phyloP scores from a whole-genome alignment of 2,113 vertebrate species.

The Choloepus hoffmanni region DNA sequence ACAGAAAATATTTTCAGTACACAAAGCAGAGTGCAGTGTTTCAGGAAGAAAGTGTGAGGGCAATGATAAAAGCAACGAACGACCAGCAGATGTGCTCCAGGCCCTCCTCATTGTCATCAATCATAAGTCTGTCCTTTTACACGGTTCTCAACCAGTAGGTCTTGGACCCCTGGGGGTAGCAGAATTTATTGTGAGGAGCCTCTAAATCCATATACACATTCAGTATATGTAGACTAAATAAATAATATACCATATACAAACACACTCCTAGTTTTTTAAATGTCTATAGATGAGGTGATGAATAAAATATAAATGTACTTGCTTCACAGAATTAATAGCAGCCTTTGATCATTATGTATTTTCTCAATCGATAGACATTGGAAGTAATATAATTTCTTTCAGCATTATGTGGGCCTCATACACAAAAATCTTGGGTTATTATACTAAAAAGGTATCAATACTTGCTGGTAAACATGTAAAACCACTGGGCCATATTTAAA shows the following conservation, averaged over 20 bases:
- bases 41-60: slow-evolving; percentile 56
- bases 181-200: slow-evolving; percentile 70
- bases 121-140: slow-evolving; percentile 64
- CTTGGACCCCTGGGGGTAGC: slow-evolving; percentile 66
- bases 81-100: slow-evolving; percentile 72
- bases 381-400: background rate
- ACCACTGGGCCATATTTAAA: background rate
- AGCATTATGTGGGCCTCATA: background rate
- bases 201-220: slow-evolving; percentile 66
- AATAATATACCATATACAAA: slow-evolving; percentile 65
- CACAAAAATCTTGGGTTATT: background rate
- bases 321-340: background rate
- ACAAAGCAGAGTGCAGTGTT: slow-evolving; percentile 59
- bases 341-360: slow-evolving; percentile 7
- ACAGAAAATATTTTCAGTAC: slow-evolving; percentile 77
- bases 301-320: slow-evolving; percentile 57
- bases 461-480: background rate
- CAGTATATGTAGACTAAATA: slow-evolving; percentile 76
- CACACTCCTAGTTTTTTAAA: slow-evolving; percentile 53
- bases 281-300: slow-evolving; percentile 61
- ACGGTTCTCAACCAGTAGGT: slow-evolving; percentile 49
- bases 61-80: slow-evolving; percentile 61
- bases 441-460: background rate
- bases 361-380: background rate
- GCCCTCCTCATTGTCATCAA: slow-evolving; percentile 62